Conservation (phyloP, 2,888 invertebrate species). For the Merodon equestris region DNA sequence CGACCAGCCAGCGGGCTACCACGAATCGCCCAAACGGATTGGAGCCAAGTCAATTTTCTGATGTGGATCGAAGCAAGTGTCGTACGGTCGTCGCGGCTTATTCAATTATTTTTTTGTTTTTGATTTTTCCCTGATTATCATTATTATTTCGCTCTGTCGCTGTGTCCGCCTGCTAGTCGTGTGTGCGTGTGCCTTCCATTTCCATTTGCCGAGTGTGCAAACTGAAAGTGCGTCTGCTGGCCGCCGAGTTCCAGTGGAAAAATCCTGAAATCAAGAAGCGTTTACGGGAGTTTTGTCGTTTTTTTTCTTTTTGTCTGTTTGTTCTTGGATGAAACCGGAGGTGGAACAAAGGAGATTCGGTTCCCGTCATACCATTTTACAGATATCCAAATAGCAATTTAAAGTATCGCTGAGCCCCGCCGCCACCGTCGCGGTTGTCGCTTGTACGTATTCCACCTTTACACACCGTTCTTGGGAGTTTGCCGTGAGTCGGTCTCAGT, state of each 20-base stretch:
- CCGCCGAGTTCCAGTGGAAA: no score
- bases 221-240: slow-evolving; percentile 6
- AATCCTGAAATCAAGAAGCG: no score
- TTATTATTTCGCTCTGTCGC: slow-evolving; percentile 1
- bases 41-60: slow-evolving; percentile 60
- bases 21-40: slow-evolving; percentile 48
- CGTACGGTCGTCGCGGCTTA: slow-evolving; percentile 52
- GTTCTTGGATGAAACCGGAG: slow-evolving; percentile 10
- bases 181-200: slow-evolving; percentile 29
- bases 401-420: no score
- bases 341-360: slow-evolving; percentile 39
- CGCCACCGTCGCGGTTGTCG: no score
- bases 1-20: slow-evolving; percentile 28
- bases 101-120: slow-evolving; percentile 31
- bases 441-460: slow-evolving; percentile 12
- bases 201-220: slow-evolving; percentile 5
- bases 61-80: slow-evolving; percentile 65
- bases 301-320: no score
- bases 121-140: slow-evolving; percentile 9
- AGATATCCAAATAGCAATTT: no score
- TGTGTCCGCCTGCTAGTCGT: no score
- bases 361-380: no score
- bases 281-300: no score
- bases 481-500: no score
- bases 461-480: slow-evolving; percentile 11